A percentile compares a stretch with the other conserved stretches of the same genome.
These are phyloP conservation scores for Nothocercus nigrocapillus DNA, from an alignment of 2,113 vertebrate species.

Conservation along the genomic window DNA sequence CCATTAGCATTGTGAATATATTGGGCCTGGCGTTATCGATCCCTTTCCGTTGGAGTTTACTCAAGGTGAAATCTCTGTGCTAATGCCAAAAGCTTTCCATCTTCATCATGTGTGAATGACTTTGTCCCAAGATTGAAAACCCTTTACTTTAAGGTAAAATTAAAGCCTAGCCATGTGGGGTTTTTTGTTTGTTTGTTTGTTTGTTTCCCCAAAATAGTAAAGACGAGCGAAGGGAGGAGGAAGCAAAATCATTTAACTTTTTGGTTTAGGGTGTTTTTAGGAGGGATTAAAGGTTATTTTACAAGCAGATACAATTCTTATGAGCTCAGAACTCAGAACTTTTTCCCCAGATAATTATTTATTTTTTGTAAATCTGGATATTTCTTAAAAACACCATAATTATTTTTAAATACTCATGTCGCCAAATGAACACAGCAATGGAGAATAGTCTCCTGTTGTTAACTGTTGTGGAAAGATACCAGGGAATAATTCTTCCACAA, in stretches of 20 bases:
- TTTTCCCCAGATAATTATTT: constrained; percentile 21
- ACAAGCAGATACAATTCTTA: constrained; percentile 8
- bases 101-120: neutral
- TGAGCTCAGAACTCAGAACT: constrained; percentile 37
- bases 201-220: neutral
- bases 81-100: neutral
- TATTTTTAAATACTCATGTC: neutral
- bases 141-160: neutral
- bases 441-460: neutral
- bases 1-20: neutral
- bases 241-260: neutral
- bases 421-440: constrained; percentile 24
- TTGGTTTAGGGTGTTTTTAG: neutral
- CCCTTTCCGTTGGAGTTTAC: constrained; percentile 9
- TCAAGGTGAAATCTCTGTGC: constrained; percentile 6
- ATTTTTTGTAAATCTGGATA: constrained; percentile 12
- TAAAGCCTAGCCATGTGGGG: neutral
- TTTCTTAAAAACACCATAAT: constrained; percentile 24
- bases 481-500: neutral
- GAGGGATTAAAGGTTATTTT: neutral
- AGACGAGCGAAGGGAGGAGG: neutral
- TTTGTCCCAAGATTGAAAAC: neutral
- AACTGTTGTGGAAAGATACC: neutral
- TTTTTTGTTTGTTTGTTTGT: too few relatives aligned
- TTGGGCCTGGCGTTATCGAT: neutral